Evolutionary conservation across 2,888 invertebrate genomes (phyloP).

Genomic region (Apamea monoglypha): DNA sequence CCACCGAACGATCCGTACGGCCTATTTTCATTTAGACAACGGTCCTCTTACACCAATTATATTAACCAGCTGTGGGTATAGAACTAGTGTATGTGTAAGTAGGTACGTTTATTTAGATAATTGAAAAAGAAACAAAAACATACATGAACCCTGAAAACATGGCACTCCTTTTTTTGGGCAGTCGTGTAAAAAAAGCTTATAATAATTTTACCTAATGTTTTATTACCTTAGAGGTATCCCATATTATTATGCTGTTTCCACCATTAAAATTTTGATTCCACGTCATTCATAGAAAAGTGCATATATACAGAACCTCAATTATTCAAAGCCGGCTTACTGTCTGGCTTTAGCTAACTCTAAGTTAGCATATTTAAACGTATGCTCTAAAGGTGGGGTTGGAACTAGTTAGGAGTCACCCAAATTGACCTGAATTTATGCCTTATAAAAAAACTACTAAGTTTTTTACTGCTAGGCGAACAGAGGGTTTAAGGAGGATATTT

Average conservation of each 20-base stretch:
- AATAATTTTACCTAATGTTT: background rate
- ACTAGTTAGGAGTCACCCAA: constrained; percentile 35
- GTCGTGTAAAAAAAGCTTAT: no score
- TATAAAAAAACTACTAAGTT: constrained; percentile 29
- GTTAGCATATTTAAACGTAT: constrained; percentile 39
- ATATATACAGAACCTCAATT: constrained; percentile 6
- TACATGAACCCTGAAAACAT: no score
- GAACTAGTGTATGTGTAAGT: no score
- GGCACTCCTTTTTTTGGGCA: no score
- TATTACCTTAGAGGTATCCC: background rate
- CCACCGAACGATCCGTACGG: background rate
- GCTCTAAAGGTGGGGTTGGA: constrained; percentile 16
- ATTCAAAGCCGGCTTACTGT: constrained; percentile 3
- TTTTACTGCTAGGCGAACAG: background rate
- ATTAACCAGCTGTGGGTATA: no score
- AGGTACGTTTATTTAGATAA: no score
- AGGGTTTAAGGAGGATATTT: background rate
- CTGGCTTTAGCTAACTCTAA: constrained; percentile 21
- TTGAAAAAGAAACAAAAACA: no score
- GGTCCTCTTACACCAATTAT: no score
- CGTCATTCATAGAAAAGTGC: background rate
- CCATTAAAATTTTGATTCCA: background rate
- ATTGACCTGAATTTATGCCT: constrained; percentile 29
- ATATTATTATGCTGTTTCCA: background rate
- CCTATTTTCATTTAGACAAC: background rate